phyloP scores from a whole-genome alignment of 2,797 vertebrate genomes.

The Rhincodon typus region DNA sequence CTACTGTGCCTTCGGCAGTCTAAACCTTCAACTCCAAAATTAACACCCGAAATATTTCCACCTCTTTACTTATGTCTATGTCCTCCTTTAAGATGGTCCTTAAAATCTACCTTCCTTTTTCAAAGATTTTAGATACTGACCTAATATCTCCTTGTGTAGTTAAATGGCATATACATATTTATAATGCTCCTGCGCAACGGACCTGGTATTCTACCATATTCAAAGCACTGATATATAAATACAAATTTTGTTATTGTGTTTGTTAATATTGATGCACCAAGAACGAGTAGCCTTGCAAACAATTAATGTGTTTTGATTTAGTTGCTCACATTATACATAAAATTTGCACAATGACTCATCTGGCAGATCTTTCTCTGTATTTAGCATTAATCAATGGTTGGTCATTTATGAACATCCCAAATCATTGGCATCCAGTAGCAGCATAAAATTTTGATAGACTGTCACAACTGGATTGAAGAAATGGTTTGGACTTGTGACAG shows the following conservation, averaged over 20 bases:
- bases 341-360: not conserved
- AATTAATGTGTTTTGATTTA: not conserved
- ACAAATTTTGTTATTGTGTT: not conserved
- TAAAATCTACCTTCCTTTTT: no score
- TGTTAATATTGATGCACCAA: not conserved
- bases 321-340: not conserved
- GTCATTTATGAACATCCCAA: no score
- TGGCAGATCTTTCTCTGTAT: not conserved
- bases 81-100: no score
- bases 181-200: no score
- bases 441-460: not conserved
- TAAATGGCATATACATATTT: no score
- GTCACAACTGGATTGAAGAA: not conserved
- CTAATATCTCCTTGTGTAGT: no score
- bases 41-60: no score
- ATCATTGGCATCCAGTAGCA: not conserved
- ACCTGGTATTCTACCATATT: not conserved
- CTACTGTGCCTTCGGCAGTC: no score
- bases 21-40: no score
- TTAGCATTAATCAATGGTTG: no score
- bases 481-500: not conserved
- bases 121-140: no score
- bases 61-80: not conserved
- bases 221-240: not conserved
- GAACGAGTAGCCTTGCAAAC: not conserved